Base-by-base conservation (phyloP, 1,140 invertebrate species). In the Aplysia californica region DNA sequence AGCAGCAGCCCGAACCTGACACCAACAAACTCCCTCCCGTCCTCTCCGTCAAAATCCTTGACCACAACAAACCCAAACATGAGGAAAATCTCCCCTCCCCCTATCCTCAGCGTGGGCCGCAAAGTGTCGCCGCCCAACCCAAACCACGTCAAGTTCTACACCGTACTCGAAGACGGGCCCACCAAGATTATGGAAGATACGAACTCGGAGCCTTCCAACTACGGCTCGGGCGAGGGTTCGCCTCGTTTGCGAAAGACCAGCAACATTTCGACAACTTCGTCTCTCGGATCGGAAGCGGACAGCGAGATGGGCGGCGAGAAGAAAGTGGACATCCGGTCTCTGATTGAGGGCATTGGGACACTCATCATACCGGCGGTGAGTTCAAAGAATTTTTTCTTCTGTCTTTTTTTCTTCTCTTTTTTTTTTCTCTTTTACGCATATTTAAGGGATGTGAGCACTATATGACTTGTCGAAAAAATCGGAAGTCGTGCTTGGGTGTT, bases 311-410 rank as follows among this genome's bases (percentile, higher is more conserved):
- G 59, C 6, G 72, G 58, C 0, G 84, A 83, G 15, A 76, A 77
- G 44, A 84, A 82, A 55, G 76, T 86, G 10, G 83, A 82, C 39
- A 50, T 86, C 18, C 68, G 77, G 2, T 81, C 78, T 6, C 73
- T 86, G n/a, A 83, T 86, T 41, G 85, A 86, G 74, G 83, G 79
- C 15, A 82, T 84, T 0, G 85, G 85, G 0, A 84, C 85, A 0
- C 79, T 86, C 23, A 78, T 86, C 15, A 66, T 86, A 56, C 85
- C 85, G 0, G 76, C 82, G 76, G 85, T 86, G 75, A 86, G 85
- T 85, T 20, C 2, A 6, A 29, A n/a, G 50, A n/a, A n/a, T n/a
- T n/a, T n/a, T 20, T 71, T 50, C 56, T 36, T 56, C 69, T 71
- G 41, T 58, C 31, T 71, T 18, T 58, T 21, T 58, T 15, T 55